phyloP scores from a whole-genome alignment of 92 coral and sea anemone genomes.

The Bergia puertoricense region DNA sequence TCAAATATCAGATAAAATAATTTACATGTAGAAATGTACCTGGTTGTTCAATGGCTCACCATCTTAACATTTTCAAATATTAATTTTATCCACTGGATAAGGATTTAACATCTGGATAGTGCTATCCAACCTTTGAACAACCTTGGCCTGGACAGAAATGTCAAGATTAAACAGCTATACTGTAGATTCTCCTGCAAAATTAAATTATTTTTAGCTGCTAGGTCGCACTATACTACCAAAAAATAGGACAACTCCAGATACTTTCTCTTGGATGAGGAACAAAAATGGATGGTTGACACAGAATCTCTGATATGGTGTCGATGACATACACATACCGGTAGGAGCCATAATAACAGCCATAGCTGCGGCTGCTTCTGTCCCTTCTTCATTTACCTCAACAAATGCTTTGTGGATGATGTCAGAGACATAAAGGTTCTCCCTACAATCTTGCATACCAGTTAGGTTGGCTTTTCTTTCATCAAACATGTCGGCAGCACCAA shows the following conservation, averaged over 20 bases:
- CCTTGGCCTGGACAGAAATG: too few relatives aligned
- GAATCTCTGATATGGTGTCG: constrained; percentile 50
- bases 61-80: too few relatives aligned
- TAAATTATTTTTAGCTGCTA: background rate
- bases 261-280: constrained; percentile 67
- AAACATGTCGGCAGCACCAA: constrained; percentile 84
- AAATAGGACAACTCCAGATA: constrained; percentile 71
- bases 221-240: constrained; percentile 77
- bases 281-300: constrained; percentile 89
- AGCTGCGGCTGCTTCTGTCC: constrained; percentile 96
- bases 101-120: too few relatives aligned
- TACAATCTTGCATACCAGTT: constrained; percentile 60
- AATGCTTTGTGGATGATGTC: constrained; percentile 80
- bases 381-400: constrained; percentile 92
- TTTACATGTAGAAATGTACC: too few relatives aligned
- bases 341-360: constrained; percentile 67
- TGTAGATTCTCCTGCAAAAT: too few relatives aligned
- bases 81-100: too few relatives aligned
- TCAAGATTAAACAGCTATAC: too few relatives aligned
- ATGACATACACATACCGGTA: constrained; percentile 28
- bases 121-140: too few relatives aligned
- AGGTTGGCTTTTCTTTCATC: constrained; percentile 66
- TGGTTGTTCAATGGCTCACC: too few relatives aligned
- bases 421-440: constrained; percentile 70
- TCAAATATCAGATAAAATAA: too few relatives aligned